These are phyloP conservation scores for Branchinecta sandiegonensis DNA, from an alignment of 2,888 invertebrate genomes.

Conservation along the genomic window DNA sequence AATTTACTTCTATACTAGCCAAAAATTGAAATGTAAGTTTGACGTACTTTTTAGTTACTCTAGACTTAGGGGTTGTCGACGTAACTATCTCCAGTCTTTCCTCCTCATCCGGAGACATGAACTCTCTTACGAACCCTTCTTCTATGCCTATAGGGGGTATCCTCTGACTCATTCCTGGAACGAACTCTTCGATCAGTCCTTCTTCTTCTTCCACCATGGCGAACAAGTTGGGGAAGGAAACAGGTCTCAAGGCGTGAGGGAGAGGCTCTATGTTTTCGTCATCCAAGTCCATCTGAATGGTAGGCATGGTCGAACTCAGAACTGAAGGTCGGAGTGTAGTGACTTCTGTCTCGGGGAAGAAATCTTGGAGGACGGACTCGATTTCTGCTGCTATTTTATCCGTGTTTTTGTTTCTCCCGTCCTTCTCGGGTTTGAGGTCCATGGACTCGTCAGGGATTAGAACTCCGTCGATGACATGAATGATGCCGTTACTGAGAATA, in stretches of 20 bases:
- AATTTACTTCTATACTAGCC: no score
- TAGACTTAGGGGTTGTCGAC: no score
- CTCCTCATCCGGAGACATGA: no score
- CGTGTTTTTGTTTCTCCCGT: not conserved
- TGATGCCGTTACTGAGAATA: conserved; percentile 25
- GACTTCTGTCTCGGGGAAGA: not conserved
- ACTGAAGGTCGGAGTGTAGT: not conserved
- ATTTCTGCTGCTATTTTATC: conserved; percentile 9
- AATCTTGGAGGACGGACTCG: not conserved
- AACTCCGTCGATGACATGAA: conserved; percentile 26
- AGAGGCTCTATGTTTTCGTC: conserved; percentile 9
- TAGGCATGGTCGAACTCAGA: not conserved
- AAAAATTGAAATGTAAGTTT: no score
- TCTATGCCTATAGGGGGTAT: no score
- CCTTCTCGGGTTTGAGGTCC: not conserved
- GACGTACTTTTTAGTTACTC: no score
- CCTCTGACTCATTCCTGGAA: not conserved
- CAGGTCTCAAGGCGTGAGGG: not conserved
- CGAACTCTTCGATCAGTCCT: not conserved
- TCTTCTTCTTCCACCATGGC: not conserved
- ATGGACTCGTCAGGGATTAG: conserved; percentile 23
- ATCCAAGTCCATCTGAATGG: not conserved
- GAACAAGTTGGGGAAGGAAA: not conserved
- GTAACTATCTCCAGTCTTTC: no score
- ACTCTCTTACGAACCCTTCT: no score